A percentile compares a stretch with the other conserved stretches of the same genome.
phyloP scores from a whole-genome alignment of 2,113 vertebrate genomes.

The Pitta sordida region DNA sequence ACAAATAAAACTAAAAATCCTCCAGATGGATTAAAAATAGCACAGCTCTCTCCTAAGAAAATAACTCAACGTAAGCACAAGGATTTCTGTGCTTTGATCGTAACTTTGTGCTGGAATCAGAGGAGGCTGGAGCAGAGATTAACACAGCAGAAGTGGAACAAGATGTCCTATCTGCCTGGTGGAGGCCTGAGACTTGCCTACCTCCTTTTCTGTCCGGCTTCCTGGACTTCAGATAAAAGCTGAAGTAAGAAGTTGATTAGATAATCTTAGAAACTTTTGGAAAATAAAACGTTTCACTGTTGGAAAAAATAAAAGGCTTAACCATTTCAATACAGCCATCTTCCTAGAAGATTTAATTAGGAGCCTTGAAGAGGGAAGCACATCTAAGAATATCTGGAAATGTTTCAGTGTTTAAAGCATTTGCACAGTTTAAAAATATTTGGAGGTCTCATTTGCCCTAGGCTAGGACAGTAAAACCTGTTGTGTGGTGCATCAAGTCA shows the following conservation, averaged over 20 bases:
- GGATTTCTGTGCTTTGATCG: not conserved
- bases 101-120: not conserved
- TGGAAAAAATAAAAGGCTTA: not conserved
- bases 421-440: not conserved
- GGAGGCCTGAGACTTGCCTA: not conserved
- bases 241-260: not conserved
- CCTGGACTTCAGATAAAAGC: not conserved
- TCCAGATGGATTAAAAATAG: not conserved
- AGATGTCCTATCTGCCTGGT: not conserved
- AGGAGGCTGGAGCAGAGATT: not conserved
- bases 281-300: not conserved
- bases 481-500: not conserved
- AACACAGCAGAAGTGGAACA: not conserved
- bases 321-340: not conserved
- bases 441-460: not conserved
- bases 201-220: not conserved
- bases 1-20: not conserved
- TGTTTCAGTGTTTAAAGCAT: not conserved
- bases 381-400: not conserved
- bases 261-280: not conserved
- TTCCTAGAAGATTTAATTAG: not conserved
- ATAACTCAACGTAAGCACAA: not conserved
- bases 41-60: not conserved
- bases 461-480: not conserved
- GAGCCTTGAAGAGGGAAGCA: not conserved